phyloP scores from a whole-genome alignment of 1,140 invertebrate genomes.

The Bombus affinis region DNA sequence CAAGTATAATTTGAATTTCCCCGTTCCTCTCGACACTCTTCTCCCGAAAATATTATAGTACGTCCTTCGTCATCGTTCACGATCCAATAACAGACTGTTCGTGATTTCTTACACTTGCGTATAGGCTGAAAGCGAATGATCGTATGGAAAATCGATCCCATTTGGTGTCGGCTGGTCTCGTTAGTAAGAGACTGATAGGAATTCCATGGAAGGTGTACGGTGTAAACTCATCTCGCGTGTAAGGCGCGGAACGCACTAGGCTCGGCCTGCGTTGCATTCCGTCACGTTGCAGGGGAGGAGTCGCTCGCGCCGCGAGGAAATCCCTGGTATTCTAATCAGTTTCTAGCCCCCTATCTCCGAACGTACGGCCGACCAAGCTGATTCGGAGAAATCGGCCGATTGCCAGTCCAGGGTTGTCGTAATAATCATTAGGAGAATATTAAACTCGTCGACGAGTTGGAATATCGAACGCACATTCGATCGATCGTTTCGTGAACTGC shows the following conservation, averaged over 20 bases:
- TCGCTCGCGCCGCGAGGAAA: slow-evolving; percentile 54
- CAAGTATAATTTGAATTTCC: no score
- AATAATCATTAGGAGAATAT: slow-evolving; percentile 28
- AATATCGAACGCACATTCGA: not conserved
- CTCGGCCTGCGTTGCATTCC: slow-evolving; percentile 60
- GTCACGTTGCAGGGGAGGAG: slow-evolving; percentile 62
- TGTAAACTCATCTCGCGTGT: slow-evolving; percentile 49
- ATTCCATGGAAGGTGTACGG: slow-evolving; percentile 28
- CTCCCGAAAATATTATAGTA: not conserved
- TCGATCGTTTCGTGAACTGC: not conserved
- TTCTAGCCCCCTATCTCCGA: slow-evolving; percentile 42
- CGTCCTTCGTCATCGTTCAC: not conserved
- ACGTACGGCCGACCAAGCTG: slow-evolving; percentile 17
- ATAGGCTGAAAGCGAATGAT: not conserved
- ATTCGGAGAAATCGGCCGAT: slow-evolving; percentile 40
- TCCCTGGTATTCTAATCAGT: slow-evolving; percentile 60
- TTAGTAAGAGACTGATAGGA: slow-evolving; percentile 24
- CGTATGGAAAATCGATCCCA: slow-evolving; percentile 11
- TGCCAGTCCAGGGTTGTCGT: slow-evolving; percentile 5
- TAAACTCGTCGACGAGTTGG: not conserved
- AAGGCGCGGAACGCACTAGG: slow-evolving; percentile 44
- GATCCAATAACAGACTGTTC: not conserved
- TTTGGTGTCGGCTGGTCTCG: slow-evolving; percentile 19
- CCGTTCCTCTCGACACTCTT: not conserved
- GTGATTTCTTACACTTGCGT: not conserved